Percentiles rank a stretch among this genome's conserved stretches.
These are phyloP conservation scores for Perdita meconis DNA, from an alignment of 2,888 invertebrate genomes.

Conservation along the genomic window DNA sequence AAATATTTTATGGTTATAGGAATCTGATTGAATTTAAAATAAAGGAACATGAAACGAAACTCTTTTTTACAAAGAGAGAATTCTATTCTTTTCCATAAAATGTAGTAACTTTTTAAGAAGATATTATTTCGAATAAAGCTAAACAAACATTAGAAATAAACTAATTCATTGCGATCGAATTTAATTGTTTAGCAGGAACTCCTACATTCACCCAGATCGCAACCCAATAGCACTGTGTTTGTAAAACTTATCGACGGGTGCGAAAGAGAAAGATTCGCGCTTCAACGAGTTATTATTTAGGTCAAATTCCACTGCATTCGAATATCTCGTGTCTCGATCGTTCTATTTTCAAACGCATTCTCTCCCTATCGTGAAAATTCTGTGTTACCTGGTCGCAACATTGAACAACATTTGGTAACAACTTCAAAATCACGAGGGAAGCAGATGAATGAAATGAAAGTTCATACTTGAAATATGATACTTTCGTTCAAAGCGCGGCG, in stretches of 20 bases:
- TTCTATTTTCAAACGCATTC: constrained; percentile 34
- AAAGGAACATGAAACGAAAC: too few relatives aligned
- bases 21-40: too few relatives aligned
- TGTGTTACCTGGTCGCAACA: not conserved
- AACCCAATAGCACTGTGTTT: not conserved
- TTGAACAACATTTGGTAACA: not conserved
- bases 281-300: constrained; percentile 39
- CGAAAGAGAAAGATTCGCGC: not conserved
- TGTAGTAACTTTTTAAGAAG: too few relatives aligned
- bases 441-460: too few relatives aligned
- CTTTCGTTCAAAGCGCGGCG: not conserved
- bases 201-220: too few relatives aligned
- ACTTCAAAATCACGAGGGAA: not conserved
- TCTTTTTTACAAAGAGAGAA: too few relatives aligned
- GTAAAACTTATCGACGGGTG: not conserved
- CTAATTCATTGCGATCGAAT: not conserved
- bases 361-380: not conserved
- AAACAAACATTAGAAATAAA: too few relatives aligned
- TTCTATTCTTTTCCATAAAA: too few relatives aligned
- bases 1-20: too few relatives aligned
- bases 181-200: not conserved
- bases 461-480: not conserved
- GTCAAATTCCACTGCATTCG: constrained; percentile 41
- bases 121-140: too few relatives aligned
- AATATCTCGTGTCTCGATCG: constrained; percentile 38